These are phyloP conservation scores for Melanerpes aurifrons DNA, from an alignment of 2,113 vertebrate species.

Conservation along the genomic window DNA sequence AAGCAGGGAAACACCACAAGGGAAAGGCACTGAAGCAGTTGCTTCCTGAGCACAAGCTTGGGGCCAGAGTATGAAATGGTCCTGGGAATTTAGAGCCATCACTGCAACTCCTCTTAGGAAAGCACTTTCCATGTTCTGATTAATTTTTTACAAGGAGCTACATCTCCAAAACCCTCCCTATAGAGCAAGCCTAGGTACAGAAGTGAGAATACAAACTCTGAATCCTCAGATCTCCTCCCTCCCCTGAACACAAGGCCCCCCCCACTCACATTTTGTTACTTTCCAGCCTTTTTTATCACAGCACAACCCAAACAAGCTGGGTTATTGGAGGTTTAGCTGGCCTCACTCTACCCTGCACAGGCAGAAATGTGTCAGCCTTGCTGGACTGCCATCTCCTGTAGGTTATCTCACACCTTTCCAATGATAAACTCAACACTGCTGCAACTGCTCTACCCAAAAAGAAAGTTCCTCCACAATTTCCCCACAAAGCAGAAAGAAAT, in stretches of 20 bases:
- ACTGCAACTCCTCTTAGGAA: neutral
- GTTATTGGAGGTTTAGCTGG: neutral
- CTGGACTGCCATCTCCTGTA: neutral
- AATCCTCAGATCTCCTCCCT: neutral
- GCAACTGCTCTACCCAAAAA: neutral
- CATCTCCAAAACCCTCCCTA: neutral
- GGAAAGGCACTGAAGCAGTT: neutral
- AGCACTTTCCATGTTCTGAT: neutral
- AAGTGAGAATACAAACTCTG: neutral
- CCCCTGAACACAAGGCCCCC: neutral
- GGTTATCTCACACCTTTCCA: neutral
- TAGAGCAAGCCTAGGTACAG: neutral
- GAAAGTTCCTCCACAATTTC: neutral
- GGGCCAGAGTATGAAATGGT: neutral
- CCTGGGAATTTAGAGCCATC: neutral
- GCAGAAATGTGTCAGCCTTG: neutral
- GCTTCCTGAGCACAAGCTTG: neutral
- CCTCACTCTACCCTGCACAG: neutral
- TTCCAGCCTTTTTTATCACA: neutral
- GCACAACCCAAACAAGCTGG: neutral
- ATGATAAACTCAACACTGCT: neutral
- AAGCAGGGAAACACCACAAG: neutral
- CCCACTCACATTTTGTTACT: neutral
- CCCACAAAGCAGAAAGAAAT: neutral
- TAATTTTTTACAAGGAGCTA: neutral